phyloP scores from a whole-genome alignment of 2,113 vertebrate genomes.

The Oreochromis tanganicae region DNA sequence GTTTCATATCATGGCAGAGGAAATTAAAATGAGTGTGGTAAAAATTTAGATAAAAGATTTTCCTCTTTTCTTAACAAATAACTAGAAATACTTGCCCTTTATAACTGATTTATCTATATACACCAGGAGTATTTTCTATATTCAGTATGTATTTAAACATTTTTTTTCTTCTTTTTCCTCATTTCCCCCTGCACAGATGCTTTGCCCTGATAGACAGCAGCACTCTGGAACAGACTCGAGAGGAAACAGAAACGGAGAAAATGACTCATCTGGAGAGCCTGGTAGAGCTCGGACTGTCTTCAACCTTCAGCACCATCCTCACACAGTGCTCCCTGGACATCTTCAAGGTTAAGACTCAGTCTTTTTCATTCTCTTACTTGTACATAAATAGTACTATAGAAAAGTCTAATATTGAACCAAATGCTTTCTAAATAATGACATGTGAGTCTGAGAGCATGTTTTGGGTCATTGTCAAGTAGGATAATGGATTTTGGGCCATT shows the following conservation, averaged over 20 bases:
- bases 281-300: conserved; percentile 94
- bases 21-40: background rate
- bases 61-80: background rate
- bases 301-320: conserved; percentile 97
- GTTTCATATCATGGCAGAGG: background rate
- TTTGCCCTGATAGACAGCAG: conserved; percentile 99
- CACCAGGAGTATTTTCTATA: background rate
- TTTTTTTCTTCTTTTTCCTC: background rate
- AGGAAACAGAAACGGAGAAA: conserved; percentile 97
- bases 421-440: background rate
- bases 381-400: background rate
- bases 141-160: background rate
- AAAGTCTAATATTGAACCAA: background rate
- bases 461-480: background rate
- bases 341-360: conserved; percentile 81
- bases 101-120: background rate
- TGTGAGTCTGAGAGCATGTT: background rate
- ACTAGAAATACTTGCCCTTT: background rate
- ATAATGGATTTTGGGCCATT: background rate
- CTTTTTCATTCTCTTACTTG: background rate
- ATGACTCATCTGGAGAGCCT: conserved; percentile 98
- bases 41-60: background rate
- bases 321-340: conserved; percentile 97
- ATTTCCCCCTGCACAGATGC: conserved; percentile 75
- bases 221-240: conserved; percentile 93